Evolutionary conservation across 2,888 invertebrate genomes (phyloP), one percentile per base, ranked within the genome.

Genomic region (Pammene aurita): DNA sequence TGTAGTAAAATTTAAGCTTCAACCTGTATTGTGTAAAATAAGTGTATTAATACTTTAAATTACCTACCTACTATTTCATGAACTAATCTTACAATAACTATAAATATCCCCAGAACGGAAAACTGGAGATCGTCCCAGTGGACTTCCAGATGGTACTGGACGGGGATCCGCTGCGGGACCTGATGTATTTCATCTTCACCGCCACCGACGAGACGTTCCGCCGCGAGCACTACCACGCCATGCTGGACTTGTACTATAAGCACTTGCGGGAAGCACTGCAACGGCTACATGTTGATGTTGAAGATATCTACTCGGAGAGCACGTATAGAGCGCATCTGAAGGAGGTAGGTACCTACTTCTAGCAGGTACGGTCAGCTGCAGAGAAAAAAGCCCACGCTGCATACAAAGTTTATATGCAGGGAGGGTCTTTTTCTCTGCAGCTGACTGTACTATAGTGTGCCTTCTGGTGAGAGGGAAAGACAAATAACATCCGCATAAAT

Each of bases 41-140:
- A 9, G 4, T 9, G 2, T 38, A 26, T 26, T 26, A 26, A 26
- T 26, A 26, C 26, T 6, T n/a, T n/a, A n/a, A n/a, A 9, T 38
- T 1, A 9, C 38, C 7, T 38, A 38, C 2, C 9, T 38, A 38
- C 38, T 38, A 9, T 9, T 0, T 38, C 7, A 38, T 46, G 14
- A 46, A 13, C 13, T 2, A 42, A 42, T 5, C 5, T 13, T 48
- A 18, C 44, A 14, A n/a, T 1, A n/a, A 5, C n/a, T 14, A 5
- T 14, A 46, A 5, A n/a, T 38, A 9, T 41, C 50, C 73, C 18
- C 73, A 78, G 77, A 73, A 80, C 13, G 77, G 73, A 14, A 70
- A 63, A 7, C 7, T 82, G 0, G 74, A 80, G 1, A 71, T 79
- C 0, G 74, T 83, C 0, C 77, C 77, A 1, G 74, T 86, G 34